Base-by-base conservation (phyloP, 2,113 vertebrate genomes). In the Fulmarus glacialis region DNA sequence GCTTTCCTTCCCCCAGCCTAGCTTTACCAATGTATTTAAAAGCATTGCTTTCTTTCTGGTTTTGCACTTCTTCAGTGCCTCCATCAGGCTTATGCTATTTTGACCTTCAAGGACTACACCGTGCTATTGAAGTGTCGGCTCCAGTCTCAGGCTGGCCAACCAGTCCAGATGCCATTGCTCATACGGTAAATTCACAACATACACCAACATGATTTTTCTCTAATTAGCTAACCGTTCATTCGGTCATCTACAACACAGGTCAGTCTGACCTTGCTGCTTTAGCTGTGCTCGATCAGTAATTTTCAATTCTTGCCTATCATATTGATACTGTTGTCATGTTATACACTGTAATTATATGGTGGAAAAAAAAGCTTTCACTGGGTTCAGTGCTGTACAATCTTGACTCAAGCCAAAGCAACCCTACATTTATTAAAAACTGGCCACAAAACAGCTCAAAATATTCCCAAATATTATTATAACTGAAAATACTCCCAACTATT, bases 401-500 rank as follows among this genome's bases (percentile, higher is more conserved):
- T 72, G n/a, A 68, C 36, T 82, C 16, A 62, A 58, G 67, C n/a
- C 93, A 67, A 94, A 80, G 55, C 50, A 97, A 90, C 45, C 64
- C 43, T n/a, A 60, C 13, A 8, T 80, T 90, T 96, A 93, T 80
- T 91, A 93, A 88, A 89, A 93, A 34, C 22, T 50, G 89, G 36
- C 40, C 70, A 87, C 43, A 93, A 90, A 95, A 91, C 18, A 72
- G 43, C 52, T 68, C 60, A 79, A 87, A 93, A 75, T 72, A 93
- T 93, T 95, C 55, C 62, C 40, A 95, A 91, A 84, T 94, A 93
- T 96, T 97, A 85, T 90, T 85, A 15, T 64, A 95, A 93, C 66
- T 80, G 66, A 94, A 92, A 97, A 93, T 42, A 79, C 62, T 82
- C 82, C 36, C 90, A 95, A 80, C 45, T 90, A 97, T 95, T 97